Evolutionary conservation across 2,888 invertebrate genomes (phyloP), one percentile per base, ranked within the genome.

Genomic region (Hirudinaria manillensis): DNA sequence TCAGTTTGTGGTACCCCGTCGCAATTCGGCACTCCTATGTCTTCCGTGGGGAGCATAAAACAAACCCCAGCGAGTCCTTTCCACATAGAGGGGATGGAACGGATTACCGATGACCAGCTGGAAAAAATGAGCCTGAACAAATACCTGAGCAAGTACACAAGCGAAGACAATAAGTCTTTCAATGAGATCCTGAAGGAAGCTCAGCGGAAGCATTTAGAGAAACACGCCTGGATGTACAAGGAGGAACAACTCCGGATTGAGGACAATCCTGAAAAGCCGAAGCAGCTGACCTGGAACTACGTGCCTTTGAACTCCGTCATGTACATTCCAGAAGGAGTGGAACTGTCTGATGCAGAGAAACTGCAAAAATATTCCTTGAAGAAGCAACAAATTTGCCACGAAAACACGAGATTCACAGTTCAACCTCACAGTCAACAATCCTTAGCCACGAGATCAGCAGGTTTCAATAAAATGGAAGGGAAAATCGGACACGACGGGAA

Each of bases 81-180:
- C 45, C 45, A 6, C 10, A 16, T 45, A 16, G 45, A 45, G 45
- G 45, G 16, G 10, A 16, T 45, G 1, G 45, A 45, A 45, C 6
- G 13, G 13, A 10, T 45, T 45, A 45, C 68, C 10, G 68, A 67
- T 38, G 67, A 6, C 10, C 19, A 68, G 34, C 36, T 68, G 4
- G 67, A 67, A 6, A 68, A 74, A 27, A 67, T 74, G 53, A 24
- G 29, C 19, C 84, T 93, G 80, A 95, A 97, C 84, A 89, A 91
- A 3, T 99, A 92, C 85, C 87, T 99, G 75, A 89, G 90, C 27
- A 88, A 87, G 0, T 92, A 93, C 84, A 98, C 97, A 0, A 96
- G 96, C 82, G 98, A 99, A 86, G 97, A 98, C 84, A 98, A 98
- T 84, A 91, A 93, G 3, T 96, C 97, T 82, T 99, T 98, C 83